These are phyloP conservation scores for Sarcophaga carnaria DNA, from an alignment of 2,888 invertebrate species.

Conservation along the genomic window DNA sequence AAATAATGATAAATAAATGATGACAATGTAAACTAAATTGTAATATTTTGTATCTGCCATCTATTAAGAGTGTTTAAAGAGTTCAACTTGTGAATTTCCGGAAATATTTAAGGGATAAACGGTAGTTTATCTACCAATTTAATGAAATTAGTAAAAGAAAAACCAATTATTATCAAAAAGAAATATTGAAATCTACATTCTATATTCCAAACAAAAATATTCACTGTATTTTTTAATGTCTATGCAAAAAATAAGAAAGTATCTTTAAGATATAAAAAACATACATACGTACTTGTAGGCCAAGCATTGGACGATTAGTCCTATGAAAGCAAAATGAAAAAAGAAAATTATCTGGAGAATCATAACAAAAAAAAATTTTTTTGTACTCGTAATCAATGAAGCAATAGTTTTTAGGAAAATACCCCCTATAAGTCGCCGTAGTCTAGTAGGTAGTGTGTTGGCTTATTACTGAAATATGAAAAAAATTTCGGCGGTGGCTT, in stretches of 20 bases:
- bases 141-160: constrained; percentile 12
- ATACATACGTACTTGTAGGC: not conserved
- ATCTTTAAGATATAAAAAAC: constrained; percentile 30
- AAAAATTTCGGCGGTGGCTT: too few species aligned
- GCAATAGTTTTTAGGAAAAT: too few species aligned
- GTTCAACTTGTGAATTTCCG: constrained; percentile 37
- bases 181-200: not conserved
- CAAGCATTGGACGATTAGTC: not conserved
- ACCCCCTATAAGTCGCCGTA: too few species aligned
- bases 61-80: constrained; percentile 12
- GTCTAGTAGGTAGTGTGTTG: too few species aligned
- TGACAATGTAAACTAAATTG: not conserved
- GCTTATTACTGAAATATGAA: too few species aligned
- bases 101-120: constrained; percentile 53
- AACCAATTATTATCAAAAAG: not conserved
- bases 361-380: too few species aligned
- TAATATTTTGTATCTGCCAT: not conserved
- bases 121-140: constrained; percentile 45
- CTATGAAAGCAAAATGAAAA: too few species aligned
- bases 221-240: too few species aligned
- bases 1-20: not conserved
- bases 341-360: too few species aligned
- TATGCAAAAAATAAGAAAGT: not conserved
- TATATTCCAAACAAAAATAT: too few species aligned
- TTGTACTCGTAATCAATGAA: too few species aligned